Conservation (phyloP, 1,140 invertebrate species). For the Leptopilina clavipes region DNA sequence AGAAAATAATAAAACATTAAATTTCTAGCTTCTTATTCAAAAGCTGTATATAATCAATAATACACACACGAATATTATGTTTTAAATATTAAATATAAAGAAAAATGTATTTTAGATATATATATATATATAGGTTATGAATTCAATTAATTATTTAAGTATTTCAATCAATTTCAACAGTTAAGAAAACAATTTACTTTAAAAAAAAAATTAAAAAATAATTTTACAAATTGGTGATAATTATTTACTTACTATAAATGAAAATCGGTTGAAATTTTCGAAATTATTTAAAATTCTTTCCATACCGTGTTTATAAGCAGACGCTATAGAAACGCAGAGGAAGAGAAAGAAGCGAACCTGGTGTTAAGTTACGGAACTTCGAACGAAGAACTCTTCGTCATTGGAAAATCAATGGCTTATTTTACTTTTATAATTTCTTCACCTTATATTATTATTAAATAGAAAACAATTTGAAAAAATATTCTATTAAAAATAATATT, state of each 20-base stretch:
- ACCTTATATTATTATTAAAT: neutral
- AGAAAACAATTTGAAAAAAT: neutral
- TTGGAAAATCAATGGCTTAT: neutral
- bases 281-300: neutral
- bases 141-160: no score
- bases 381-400: neutral
- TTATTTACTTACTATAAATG: neutral
- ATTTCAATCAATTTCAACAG: no score
- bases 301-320: neutral
- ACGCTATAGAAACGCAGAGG: neutral
- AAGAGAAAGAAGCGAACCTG: constrained; percentile 6
- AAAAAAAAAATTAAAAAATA: neutral
- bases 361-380: neutral
- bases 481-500: neutral
- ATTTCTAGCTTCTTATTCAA: no score
- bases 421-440: neutral
- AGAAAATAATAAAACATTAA: no score
- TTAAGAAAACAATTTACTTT: no score
- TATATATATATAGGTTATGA: no score
- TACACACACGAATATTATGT: no score
- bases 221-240: neutral
- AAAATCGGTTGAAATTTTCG: neutral
- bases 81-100: no score
- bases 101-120: no score
- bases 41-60: no score